Conservation (phyloP, 2,113 vertebrate genomes). For the Fukomys damarensis region DNA sequence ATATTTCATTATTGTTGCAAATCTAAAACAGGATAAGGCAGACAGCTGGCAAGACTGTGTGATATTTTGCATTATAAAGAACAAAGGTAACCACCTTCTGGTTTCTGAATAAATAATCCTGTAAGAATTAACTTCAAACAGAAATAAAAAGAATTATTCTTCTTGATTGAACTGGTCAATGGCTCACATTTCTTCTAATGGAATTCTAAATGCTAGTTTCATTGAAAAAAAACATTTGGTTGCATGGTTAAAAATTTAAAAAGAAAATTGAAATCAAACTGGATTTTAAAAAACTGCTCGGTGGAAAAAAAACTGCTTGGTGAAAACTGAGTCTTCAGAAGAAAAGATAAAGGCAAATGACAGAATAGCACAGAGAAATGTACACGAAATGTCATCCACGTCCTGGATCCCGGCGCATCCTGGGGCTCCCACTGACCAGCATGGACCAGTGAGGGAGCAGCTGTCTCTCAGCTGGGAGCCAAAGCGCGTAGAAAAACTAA, state of each 20-base stretch:
- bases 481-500: background rate
- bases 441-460: background rate
- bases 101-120: conserved; percentile 49
- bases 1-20: conserved; percentile 61
- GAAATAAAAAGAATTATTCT: conserved; percentile 9
- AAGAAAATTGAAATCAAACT: conserved; percentile 40
- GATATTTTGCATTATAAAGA: conserved; percentile 37
- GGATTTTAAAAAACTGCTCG: background rate
- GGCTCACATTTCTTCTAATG: background rate
- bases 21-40: conserved; percentile 32
- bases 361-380: background rate
- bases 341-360: background rate
- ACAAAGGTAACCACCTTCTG: conserved; percentile 44
- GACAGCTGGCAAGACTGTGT: conserved; percentile 63
- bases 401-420: background rate
- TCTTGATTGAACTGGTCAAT: background rate
- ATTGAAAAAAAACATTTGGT: background rate
- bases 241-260: conserved; percentile 12
- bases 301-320: background rate
- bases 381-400: background rate
- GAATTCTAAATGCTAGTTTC: background rate
- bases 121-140: conserved; percentile 12
- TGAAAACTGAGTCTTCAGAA: background rate
- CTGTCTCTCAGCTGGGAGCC: background rate
- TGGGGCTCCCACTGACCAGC: background rate